phyloP scores from a whole-genome alignment of 92 coral and sea anemone genomes.

The Montipora capitata region DNA sequence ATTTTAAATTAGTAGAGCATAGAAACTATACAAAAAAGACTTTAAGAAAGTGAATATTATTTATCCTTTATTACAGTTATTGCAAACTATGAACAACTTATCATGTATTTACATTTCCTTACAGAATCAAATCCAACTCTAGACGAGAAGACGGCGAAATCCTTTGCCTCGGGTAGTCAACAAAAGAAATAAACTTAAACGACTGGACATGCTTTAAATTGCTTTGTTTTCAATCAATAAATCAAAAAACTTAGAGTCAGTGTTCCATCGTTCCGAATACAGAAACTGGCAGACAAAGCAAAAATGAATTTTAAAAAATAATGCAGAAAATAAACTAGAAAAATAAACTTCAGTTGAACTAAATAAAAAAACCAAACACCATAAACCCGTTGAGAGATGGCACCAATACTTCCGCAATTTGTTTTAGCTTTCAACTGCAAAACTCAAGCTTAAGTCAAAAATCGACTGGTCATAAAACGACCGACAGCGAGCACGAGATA shows the following conservation, averaged over 20 bases:
- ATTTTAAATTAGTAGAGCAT: too few species aligned
- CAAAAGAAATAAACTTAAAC: not conserved
- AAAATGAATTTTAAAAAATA: not conserved
- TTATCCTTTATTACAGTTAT: constrained; percentile 9
- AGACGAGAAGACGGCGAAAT: constrained; percentile 47
- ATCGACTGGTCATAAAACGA: too few species aligned
- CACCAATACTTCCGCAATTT: too few species aligned
- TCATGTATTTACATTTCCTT: not conserved
- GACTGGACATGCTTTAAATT: too few species aligned
- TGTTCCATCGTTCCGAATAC: not conserved
- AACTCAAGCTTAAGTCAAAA: too few species aligned
- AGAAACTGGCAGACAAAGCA: not conserved
- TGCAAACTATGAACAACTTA: not conserved
- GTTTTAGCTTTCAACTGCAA: too few species aligned
- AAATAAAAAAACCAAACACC: too few species aligned
- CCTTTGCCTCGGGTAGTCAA: not conserved
- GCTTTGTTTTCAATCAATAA: constrained; percentile 2
- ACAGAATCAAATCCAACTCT: constrained; percentile 41
- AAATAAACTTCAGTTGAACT: too few species aligned
- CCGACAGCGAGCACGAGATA: too few species aligned
- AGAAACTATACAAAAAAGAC: too few species aligned
- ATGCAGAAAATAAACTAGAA: not conserved
- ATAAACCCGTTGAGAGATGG: too few species aligned
- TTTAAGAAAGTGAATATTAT: not conserved
- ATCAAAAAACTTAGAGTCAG: not conserved